A percentile compares a stretch with the other conserved stretches of the same genome.
phyloP scores from a whole-genome alignment of 2,113 vertebrate species.

The Archilochus colubris region DNA sequence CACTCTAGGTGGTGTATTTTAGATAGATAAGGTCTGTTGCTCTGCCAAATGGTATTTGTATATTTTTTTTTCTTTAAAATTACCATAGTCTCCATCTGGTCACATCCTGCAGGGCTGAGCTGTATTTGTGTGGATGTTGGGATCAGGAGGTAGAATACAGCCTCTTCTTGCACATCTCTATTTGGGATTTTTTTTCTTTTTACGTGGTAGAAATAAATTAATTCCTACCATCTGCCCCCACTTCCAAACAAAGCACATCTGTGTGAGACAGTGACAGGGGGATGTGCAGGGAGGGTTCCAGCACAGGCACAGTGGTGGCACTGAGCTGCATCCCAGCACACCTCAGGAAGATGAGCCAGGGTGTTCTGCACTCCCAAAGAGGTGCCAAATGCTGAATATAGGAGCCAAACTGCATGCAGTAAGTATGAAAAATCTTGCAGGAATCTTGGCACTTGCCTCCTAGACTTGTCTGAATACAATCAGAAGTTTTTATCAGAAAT shows the following conservation, averaged over 20 bases:
- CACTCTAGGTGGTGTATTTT: slow-evolving; percentile 17
- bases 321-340: neutral
- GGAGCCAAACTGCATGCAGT: neutral
- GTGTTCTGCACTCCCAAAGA: neutral
- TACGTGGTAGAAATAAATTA: neutral
- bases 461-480: neutral
- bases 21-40: slow-evolving; percentile 17
- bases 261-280: neutral
- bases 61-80: slow-evolving; percentile 18
- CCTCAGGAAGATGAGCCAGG: neutral
- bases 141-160: neutral
- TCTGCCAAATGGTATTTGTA: slow-evolving; percentile 39
- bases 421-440: slow-evolving; percentile 9
- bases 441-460: neutral
- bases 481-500: slow-evolving; percentile 29
- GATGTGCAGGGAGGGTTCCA: neutral
- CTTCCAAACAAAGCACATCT: neutral
- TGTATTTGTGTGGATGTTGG: neutral
- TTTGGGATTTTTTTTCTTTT: slow-evolving; percentile 17
- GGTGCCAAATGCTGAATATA: neutral
- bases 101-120: neutral
- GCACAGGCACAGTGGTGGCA: neutral
- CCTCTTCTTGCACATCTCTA: neutral
- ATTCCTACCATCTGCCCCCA: neutral
- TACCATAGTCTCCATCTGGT: slow-evolving; percentile 51